Percentiles rank a stretch among this genome's conserved stretches.
These are phyloP conservation scores for Laothoe populi DNA, from an alignment of 2,888 invertebrate genomes.

Conservation along the genomic window DNA sequence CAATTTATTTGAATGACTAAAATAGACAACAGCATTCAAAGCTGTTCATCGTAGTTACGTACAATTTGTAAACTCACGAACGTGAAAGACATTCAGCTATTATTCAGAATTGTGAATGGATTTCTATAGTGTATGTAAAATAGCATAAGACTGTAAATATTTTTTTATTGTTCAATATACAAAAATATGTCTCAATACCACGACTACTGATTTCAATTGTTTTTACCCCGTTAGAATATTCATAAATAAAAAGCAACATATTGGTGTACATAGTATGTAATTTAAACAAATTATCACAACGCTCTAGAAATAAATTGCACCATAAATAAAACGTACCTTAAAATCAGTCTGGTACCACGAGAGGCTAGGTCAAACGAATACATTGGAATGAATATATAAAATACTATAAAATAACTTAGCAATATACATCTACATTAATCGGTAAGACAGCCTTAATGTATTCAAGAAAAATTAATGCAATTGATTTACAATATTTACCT, in stretches of 20 bases:
- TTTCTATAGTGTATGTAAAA: constrained; percentile 33
- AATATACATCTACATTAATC: constrained; percentile 71
- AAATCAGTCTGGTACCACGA: constrained; percentile 84
- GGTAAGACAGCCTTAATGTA: constrained; percentile 75
- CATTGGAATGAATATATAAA: constrained; percentile 83
- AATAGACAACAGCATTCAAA: not conserved
- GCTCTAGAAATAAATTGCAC: constrained; percentile 85
- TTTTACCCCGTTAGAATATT: not conserved
- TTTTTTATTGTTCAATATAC: constrained; percentile 71
- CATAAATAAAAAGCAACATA: constrained; percentile 35
- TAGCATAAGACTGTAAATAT: constrained; percentile 70
- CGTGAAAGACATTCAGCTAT: not conserved
- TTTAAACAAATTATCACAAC: constrained; percentile 85
- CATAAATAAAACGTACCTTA: constrained; percentile 83
- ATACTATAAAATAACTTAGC: constrained; percentile 84
- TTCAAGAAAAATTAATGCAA: constrained; percentile 71
- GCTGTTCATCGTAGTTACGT: not conserved
- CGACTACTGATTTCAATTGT: not conserved
- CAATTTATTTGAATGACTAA: too few species aligned
- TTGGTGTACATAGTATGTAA: constrained; percentile 79
- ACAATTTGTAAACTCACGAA: not conserved
- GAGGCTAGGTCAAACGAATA: constrained; percentile 75
- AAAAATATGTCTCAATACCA: constrained; percentile 42
- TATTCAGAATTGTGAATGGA: constrained; percentile 13
- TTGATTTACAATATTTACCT: constrained; percentile 73